phyloP scores from a whole-genome alignment of 1,140 invertebrate genomes.

The Teleogryllus occipitalis region DNA sequence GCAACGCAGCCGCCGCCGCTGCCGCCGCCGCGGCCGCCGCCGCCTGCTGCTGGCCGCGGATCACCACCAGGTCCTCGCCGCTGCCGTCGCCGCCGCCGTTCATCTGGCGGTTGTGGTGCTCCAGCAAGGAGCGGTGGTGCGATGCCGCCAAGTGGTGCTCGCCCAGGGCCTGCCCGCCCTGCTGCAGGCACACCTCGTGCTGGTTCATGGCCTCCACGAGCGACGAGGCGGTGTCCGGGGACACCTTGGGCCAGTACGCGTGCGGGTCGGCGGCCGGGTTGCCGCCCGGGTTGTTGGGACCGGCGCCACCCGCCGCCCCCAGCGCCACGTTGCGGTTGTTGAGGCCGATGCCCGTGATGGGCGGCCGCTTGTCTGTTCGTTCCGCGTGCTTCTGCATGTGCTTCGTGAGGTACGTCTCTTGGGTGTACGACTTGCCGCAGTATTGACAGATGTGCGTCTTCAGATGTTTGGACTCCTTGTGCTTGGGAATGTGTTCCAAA shows the following conservation, averaged over 20 bases:
- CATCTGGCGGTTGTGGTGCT: constrained; percentile 25
- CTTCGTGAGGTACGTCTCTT: constrained; percentile 96
- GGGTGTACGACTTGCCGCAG: constrained; percentile 98
- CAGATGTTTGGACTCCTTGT: constrained; percentile 98
- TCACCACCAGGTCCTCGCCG: not conserved
- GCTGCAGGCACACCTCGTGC: constrained; percentile 39
- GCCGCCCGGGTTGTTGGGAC: constrained; percentile 45
- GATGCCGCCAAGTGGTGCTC: constrained; percentile 26
- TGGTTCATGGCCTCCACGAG: constrained; percentile 36
- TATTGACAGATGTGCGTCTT: constrained; percentile 99
- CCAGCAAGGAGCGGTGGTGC: constrained; percentile 14
- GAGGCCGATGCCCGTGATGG: constrained; percentile 54
- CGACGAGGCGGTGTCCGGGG: constrained; percentile 38
- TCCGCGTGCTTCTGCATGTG: constrained; percentile 98
- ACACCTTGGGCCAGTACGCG: constrained; percentile 42
- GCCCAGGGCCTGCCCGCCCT: constrained; percentile 15
- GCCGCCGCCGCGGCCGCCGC: constrained; percentile 32
- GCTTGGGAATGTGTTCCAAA: constrained; percentile 96
- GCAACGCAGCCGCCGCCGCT: constrained; percentile 29
- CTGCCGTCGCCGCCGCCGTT: constrained; percentile 33
- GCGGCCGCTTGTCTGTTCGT: constrained; percentile 78
- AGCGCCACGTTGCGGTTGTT: constrained; percentile 45
- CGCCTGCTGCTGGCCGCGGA: not conserved
- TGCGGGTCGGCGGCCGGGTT: constrained; percentile 35
- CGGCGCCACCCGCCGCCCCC: constrained; percentile 37